phyloP scores from a whole-genome alignment of 2,888 invertebrate species.

The Phania funesta region DNA sequence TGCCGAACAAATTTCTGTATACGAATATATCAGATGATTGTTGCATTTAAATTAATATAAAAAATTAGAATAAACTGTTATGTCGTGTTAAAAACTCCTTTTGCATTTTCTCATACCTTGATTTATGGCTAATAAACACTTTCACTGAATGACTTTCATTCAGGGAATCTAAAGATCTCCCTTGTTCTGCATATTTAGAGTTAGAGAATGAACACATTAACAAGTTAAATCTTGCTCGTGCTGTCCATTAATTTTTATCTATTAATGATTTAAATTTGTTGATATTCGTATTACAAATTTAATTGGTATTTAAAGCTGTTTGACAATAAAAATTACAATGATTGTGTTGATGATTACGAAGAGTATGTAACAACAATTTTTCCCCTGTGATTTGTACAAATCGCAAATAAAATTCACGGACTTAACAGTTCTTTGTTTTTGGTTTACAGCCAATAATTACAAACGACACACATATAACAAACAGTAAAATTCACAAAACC shows the following conservation, averaged over 20 bases:
- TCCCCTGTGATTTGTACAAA: neutral
- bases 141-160: neutral
- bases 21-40: too few relatives aligned
- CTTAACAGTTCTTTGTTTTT: constrained; percentile 14
- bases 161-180: neutral
- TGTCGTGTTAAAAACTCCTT: too few relatives aligned
- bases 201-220: neutral
- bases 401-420: constrained; percentile 22
- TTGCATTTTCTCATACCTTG: too few relatives aligned
- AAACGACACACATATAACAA: neutral
- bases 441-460: constrained; percentile 23
- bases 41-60: too few relatives aligned
- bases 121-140: too few relatives aligned
- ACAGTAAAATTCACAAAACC: constrained; percentile 38
- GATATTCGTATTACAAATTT: constrained; percentile 25
- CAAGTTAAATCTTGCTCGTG: neutral
- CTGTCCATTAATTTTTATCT: neutral
- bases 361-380: neutral
- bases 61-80: too few relatives aligned
- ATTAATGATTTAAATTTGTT: constrained; percentile 8
- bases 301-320: constrained; percentile 53
- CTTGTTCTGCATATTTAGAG: neutral
- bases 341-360: neutral
- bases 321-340: neutral
- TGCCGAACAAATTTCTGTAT: too few relatives aligned